phyloP scores from a whole-genome alignment of 1,140 invertebrate genomes.

The Leptinotarsa lineolata region DNA sequence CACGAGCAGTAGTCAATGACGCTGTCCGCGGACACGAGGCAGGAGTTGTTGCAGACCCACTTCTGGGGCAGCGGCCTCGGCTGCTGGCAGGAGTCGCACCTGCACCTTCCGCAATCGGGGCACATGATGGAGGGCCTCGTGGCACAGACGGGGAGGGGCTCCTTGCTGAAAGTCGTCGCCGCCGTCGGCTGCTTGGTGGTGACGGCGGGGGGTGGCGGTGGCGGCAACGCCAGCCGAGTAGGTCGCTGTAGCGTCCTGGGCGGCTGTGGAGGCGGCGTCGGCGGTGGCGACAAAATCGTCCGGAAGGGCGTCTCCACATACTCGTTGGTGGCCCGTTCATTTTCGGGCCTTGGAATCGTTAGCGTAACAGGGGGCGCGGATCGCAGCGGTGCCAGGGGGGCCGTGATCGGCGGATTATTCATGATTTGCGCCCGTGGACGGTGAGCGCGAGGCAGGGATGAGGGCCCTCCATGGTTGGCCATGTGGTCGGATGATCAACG shows the following conservation, averaged over 20 bases:
- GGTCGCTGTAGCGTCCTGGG: slow-evolving; percentile 43
- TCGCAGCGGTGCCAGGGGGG: slow-evolving; percentile 57
- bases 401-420: slow-evolving; percentile 51
- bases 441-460: slow-evolving; percentile 68
- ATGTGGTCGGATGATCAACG: slow-evolving; percentile 58
- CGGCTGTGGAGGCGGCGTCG: slow-evolving; percentile 44
- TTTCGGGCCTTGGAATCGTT: slow-evolving; percentile 74
- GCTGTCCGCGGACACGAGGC: slow-evolving; percentile 83
- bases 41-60: slow-evolving; percentile 87
- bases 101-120: slow-evolving; percentile 77
- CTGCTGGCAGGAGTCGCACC: slow-evolving; percentile 84
- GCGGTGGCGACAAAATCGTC: slow-evolving; percentile 50
- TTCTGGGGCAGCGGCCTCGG: slow-evolving; percentile 80
- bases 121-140: slow-evolving; percentile 49
- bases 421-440: slow-evolving; percentile 60
- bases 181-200: slow-evolving; percentile 64
- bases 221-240: slow-evolving; percentile 47
- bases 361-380: slow-evolving; percentile 62
- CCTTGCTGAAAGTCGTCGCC: slow-evolving; percentile 62
- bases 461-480: slow-evolving; percentile 65
- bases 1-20: slow-evolving; percentile 87
- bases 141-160: slow-evolving; percentile 49
- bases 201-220: slow-evolving; percentile 49
- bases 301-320: slow-evolving; percentile 82
- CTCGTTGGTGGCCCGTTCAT: slow-evolving; percentile 77